Conservation (phyloP, 37 sponge, comb jelly and placozoan genomes). For the Aphrocallistes beatrix region DNA sequence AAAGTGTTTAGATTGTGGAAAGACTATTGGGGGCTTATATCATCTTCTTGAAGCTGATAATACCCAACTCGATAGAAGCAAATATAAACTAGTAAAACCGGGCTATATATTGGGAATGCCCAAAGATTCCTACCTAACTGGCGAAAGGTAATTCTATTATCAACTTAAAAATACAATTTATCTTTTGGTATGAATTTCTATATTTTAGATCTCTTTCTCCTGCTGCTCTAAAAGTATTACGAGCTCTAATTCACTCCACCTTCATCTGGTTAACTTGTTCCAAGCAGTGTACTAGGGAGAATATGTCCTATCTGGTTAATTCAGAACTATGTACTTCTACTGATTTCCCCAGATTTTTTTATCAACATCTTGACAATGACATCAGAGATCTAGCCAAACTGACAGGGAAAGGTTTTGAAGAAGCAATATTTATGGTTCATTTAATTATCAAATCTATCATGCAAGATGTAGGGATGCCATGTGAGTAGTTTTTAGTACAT, state of each 20-base stretch:
- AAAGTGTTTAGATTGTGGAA: background rate
- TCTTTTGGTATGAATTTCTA: background rate
- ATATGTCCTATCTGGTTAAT: background rate
- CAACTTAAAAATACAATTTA: no score
- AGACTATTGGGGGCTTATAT: background rate
- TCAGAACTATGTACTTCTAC: background rate
- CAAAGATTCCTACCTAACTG: background rate
- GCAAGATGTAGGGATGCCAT: background rate
- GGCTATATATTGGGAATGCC: background rate
- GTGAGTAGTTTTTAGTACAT: no score
- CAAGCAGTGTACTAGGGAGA: background rate
- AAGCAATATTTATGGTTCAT: conserved; percentile 41
- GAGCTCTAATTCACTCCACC: background rate
- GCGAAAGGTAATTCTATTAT: background rate
- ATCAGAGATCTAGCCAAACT: conserved; percentile 25
- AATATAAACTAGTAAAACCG: background rate
- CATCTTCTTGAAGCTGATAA: background rate
- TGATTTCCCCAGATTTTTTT: conserved; percentile 40
- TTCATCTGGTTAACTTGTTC: conserved; percentile 17
- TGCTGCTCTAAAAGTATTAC: background rate
- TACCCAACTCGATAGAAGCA: background rate
- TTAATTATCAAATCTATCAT: conserved; percentile 26
- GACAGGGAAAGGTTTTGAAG: conserved; percentile 30
- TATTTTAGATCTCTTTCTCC: background rate
- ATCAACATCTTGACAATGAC: conserved; percentile 47